phyloP scores from a whole-genome alignment of 2,888 invertebrate species.

The Heliconius erato region DNA sequence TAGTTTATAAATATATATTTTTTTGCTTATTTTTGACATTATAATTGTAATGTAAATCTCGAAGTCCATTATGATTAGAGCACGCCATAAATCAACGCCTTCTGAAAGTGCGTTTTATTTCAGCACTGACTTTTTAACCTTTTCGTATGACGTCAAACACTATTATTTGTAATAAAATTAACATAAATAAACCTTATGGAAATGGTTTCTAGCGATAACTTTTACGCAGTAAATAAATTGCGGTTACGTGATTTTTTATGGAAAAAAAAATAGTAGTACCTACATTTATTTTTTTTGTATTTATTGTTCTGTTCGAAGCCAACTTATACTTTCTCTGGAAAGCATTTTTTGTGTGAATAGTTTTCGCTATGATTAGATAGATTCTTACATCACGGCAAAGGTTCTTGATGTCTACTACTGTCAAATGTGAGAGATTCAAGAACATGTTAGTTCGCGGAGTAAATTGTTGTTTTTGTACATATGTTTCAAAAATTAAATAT shows the following conservation, averaged over 20 bases:
- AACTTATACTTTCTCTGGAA: too few relatives aligned
- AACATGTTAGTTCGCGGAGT: neutral
- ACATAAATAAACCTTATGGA: constrained; percentile 41
- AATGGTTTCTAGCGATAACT: constrained; percentile 38
- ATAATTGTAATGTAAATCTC: constrained; percentile 25
- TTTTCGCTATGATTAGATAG: too few relatives aligned
- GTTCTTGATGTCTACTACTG: neutral
- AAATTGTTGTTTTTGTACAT: too few relatives aligned
- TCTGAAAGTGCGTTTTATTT: constrained; percentile 48
- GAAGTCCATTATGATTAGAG: constrained; percentile 29
- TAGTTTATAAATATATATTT: neutral
- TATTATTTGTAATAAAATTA: constrained; percentile 46
- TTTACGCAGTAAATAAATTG: constrained; percentile 33
- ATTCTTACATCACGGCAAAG: neutral
- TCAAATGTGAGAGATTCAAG: neutral
- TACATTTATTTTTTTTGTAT: too few relatives aligned
- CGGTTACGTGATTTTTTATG: neutral
- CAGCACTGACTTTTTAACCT: constrained; percentile 47
- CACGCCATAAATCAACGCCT: constrained; percentile 46
- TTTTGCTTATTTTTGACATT: constrained; percentile 16
- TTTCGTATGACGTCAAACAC: constrained; percentile 50
- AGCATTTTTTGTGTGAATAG: too few relatives aligned
- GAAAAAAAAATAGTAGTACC: too few relatives aligned
- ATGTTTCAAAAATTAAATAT: neutral
- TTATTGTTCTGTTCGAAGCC: too few relatives aligned